Evolutionary conservation across 1,140 invertebrate species (phyloP).

Genomic region (Bombus soroeensis): DNA sequence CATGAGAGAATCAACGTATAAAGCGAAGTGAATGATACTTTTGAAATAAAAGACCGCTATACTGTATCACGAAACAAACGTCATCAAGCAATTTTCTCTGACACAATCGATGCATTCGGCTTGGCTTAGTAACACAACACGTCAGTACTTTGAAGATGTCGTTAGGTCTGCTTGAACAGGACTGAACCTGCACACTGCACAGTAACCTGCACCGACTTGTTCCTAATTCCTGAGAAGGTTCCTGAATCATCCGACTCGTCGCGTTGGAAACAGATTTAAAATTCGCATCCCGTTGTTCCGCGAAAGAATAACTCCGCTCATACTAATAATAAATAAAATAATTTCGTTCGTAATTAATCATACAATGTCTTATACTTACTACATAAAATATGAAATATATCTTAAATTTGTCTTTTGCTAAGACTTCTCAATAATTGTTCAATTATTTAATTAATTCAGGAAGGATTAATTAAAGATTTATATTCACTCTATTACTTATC

Average conservation of each 20-base stretch:
- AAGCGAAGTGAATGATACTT: neutral
- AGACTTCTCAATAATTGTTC: neutral
- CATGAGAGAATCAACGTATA: neutral
- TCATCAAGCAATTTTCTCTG: neutral
- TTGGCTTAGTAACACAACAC: constrained; percentile 1
- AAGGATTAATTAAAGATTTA: neutral
- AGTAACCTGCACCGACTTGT: constrained; percentile 26
- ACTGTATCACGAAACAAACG: neutral
- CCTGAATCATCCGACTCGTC: neutral
- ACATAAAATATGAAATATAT: neutral
- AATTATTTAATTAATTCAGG: neutral
- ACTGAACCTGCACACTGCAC: constrained; percentile 18
- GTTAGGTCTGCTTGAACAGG: neutral
- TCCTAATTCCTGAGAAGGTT: neutral
- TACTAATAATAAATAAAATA: neutral
- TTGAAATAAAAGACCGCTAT: neutral
- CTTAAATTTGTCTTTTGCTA: neutral
- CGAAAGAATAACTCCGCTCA: neutral
- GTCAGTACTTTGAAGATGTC: neutral
- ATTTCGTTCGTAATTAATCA: neutral
- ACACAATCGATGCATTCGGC: constrained; percentile 4
- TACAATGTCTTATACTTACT: too few species aligned
- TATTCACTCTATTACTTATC: neutral
- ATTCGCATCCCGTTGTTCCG: neutral
- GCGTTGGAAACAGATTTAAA: neutral